Percentiles rank a stretch among this genome's conserved stretches.
These are phyloP conservation scores for Sylvilagus bachmani DNA, from an alignment of 2,113 vertebrate genomes.

Conservation along the genomic window DNA sequence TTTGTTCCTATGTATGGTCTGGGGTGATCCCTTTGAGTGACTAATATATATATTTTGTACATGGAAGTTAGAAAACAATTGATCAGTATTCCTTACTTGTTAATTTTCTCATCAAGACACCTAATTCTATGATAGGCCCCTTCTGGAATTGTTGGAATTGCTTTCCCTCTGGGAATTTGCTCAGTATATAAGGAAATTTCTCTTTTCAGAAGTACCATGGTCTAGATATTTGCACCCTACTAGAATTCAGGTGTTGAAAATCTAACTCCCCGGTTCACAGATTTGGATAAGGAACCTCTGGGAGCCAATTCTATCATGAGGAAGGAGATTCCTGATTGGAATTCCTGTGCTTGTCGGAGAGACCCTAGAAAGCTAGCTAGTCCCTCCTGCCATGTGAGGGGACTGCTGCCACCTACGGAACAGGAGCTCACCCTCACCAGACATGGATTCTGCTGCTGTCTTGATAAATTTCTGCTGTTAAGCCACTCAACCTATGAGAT, in stretches of 20 bases:
- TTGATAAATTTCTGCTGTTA: not conserved
- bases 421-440: no score
- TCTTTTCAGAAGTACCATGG: not conserved
- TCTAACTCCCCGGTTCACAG: not conserved
- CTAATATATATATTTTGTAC: conserved; percentile 12
- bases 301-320: not conserved
- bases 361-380: not conserved
- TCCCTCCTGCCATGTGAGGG: not conserved
- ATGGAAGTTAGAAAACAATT: not conserved
- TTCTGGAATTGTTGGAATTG: not conserved
- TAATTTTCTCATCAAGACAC: not conserved
- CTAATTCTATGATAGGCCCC: not conserved
- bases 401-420: not conserved
- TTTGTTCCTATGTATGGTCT: conserved; percentile 23
- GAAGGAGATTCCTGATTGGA: not conserved
- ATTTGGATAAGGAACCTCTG: not conserved
- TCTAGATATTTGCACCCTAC: not conserved
- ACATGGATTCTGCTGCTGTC: not conserved
- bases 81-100: not conserved
- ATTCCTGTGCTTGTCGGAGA: not conserved
- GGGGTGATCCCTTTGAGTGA: conserved; percentile 2
- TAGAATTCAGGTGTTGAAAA: not conserved
- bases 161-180: not conserved
- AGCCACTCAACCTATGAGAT: not conserved
- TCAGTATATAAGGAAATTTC: not conserved